phyloP scores from a whole-genome alignment of 2,113 vertebrate genomes.

The Elgaria multicarinata region DNA sequence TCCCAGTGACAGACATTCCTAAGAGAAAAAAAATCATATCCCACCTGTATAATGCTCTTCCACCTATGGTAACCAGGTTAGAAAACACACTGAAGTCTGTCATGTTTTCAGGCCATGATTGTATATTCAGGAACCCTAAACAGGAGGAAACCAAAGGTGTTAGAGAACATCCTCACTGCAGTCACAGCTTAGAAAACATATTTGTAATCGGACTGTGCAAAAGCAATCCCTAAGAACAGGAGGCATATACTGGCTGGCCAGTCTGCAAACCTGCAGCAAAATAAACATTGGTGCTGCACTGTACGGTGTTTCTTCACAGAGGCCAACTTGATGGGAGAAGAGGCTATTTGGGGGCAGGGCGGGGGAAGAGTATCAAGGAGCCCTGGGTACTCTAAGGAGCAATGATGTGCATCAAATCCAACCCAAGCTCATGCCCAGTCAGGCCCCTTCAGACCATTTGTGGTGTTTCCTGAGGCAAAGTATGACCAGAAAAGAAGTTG shows the following conservation, averaged over 20 bases:
- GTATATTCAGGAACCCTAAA: constrained; percentile 96
- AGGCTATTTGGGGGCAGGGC: not conserved
- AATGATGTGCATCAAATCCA: no score
- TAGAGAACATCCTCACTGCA: not conserved
- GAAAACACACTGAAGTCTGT: constrained; percentile 96
- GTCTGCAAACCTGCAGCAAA: not conserved
- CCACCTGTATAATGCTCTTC: constrained; percentile 94
- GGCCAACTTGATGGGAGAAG: not conserved
- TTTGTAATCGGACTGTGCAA: not conserved
- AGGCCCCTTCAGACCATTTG: no score
- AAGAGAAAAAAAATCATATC: not conserved
- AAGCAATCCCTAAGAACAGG: not conserved
- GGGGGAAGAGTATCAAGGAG: not conserved
- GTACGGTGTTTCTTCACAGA: not conserved
- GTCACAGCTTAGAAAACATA: not conserved
- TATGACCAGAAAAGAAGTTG: no score
- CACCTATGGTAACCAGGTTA: constrained; percentile 93
- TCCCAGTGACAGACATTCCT: no score
- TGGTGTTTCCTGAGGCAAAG: no score
- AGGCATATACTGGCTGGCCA: not conserved
- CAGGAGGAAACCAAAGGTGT: constrained; percentile 13
- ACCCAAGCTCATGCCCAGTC: no score
- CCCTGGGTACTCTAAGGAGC: not conserved
- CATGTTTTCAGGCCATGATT: constrained; percentile 98
- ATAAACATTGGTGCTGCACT: not conserved